Evolutionary conservation across 2,113 vertebrate species (phyloP), one percentile per base, ranked within the genome.

Genomic region (Pyxicephalus adspersus): DNA sequence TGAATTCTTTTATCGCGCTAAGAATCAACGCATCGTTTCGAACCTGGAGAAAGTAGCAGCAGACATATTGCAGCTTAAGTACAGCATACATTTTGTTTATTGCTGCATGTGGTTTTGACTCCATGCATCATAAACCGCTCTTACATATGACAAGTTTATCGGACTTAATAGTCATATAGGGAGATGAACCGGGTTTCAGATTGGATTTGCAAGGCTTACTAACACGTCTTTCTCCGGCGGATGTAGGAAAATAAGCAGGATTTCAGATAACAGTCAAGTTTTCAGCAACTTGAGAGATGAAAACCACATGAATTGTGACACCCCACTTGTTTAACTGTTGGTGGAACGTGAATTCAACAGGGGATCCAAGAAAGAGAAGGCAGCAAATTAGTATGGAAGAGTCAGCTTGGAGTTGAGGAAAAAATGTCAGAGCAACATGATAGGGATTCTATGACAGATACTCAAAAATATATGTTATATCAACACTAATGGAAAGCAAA

Each of bases 381-480:
- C 52, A 22, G 25, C 23, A n/a, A 58, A 78, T 78, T 78, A 78
- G 63, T 38, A 34, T 57, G 76, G 29, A 78, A 20, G 26, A 57
- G 51, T 20, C 76, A 66, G 22, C 64, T 23, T 28, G 7, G 22
- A 3, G 26, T 57, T 65, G 31, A 26, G 20, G 76, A 50, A 34
- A n/a, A 26, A 50, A 58, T 68, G 76, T 78, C 76, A 58, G 64
- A 18, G 58, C 51, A 66, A 78, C 51, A 78, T 38, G 64, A 67
- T 58, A 58, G 67, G 52, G 64, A 58, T 78, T 45, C 31, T 67
- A 68, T 68, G 76, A 78, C 76, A 68, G 64, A 67, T 68, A 55
- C 52, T 78, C 76, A 68, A 68, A 67, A 68, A 67, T 22, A 78
- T 52, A 58, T 68, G 67, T 77, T 54, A 51, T 77, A 66, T 58